phyloP scores from a whole-genome alignment of 2,113 vertebrate genomes.

The Geothlypis trichas region DNA sequence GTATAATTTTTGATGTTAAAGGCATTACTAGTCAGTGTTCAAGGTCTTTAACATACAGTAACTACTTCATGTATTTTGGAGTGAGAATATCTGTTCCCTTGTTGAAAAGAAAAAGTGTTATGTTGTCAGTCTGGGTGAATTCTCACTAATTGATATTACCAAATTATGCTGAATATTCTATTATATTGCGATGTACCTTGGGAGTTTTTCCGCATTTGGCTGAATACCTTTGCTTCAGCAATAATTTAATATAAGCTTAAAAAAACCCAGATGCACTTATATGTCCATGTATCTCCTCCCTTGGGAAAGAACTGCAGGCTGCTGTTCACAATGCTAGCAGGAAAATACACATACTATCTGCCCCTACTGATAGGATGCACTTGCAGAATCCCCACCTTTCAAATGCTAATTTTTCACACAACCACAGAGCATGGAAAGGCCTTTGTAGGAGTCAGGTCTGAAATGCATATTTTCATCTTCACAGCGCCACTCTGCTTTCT shows the following conservation, averaged over 20 bases:
- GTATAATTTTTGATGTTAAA: not conserved
- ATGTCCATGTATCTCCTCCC: not conserved
- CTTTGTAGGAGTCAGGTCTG: not conserved
- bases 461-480: not conserved
- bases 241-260: not conserved
- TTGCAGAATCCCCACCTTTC: not conserved
- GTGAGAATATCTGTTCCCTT: not conserved
- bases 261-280: not conserved
- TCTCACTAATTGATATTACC: not conserved
- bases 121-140: not conserved
- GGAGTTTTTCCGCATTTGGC: not conserved
- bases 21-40: not conserved
- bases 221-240: not conserved
- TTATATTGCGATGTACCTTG: rapidly evolving
- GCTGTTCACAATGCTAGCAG: not conserved
- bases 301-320: not conserved
- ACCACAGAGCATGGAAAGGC: not conserved
- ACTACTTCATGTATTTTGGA: not conserved
- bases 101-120: not conserved
- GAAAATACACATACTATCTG: not conserved
- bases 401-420: not conserved
- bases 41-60: conserved; percentile 10
- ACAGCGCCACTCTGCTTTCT: not conserved
- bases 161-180: not conserved
- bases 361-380: not conserved